Conservation (phyloP, 2,888 invertebrate species). For the Incurvaria masculella region DNA sequence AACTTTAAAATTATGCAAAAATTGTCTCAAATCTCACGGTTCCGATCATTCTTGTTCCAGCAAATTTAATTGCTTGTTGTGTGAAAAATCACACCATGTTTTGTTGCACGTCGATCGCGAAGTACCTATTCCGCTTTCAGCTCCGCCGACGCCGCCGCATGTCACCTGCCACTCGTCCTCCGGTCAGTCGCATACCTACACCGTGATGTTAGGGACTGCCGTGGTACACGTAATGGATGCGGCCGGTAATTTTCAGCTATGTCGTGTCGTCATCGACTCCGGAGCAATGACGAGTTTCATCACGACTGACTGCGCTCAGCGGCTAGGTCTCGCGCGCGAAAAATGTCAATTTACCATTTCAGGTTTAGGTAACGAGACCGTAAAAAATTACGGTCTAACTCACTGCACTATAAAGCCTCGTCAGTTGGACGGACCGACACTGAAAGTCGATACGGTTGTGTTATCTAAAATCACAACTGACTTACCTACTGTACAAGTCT, state of each 20-base stretch:
- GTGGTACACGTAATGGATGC: background rate
- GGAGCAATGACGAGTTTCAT: background rate
- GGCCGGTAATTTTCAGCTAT: background rate
- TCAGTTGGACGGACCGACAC: background rate
- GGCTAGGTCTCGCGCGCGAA: background rate
- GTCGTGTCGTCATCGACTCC: background rate
- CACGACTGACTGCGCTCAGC: background rate
- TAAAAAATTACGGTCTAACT: background rate
- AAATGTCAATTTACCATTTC: background rate
- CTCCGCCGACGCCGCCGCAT: too few relatives aligned
- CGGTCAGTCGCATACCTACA: background rate
- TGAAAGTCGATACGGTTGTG: background rate
- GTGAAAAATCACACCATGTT: background rate
- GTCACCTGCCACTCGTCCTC: background rate
- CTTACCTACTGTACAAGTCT: background rate
- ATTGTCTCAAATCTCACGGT: background rate
- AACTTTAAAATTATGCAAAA: background rate
- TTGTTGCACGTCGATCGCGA: background rate
- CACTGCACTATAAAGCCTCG: background rate
- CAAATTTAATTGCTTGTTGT: background rate
- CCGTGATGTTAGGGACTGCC: background rate
- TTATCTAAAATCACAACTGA: background rate
- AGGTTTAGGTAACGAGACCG: background rate
- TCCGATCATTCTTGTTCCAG: background rate
- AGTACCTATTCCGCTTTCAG: too few relatives aligned